Evolutionary conservation across 2,888 invertebrate genomes (phyloP), one percentile per base, ranked within the genome.

Genomic region (Mechanitis messenoides): DNA sequence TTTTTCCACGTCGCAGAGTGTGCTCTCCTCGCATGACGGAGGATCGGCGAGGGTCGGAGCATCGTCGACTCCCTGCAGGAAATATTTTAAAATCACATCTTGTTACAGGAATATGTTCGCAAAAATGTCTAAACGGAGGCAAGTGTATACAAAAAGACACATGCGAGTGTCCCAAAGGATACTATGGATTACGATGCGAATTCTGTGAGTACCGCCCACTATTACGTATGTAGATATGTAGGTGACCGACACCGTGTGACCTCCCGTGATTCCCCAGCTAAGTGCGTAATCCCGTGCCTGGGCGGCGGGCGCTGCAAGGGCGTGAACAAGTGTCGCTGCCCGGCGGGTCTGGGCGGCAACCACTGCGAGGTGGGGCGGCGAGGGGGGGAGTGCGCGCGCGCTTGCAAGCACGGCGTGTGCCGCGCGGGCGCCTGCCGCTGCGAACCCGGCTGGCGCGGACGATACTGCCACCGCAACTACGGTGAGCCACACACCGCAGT

Each of bases 101-200:
- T 78, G 66, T 85, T 85, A 3, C 85, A 97, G 97, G 97, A 69
- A 97, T 97, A 77, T 98, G 98, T 83, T 92, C 94, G 20, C 94
- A 97, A 74, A 97, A 96, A 81, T 98, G 98, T 84, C 87, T 95
- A 67, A 98, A 98, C 80, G 97, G 97, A 31, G 98, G 98, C 3
- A 97, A 97, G 83, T 98, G 98, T 80, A 93, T 97, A 72, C 97
- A 97, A 80, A 97, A 97, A 83, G 97, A 98, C 81, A 96, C 95
- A 35, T 98, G 98, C 77, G 95, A 95, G 73, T 98, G 98, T 84
- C 93, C 95, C 0, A 96, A 95, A 80, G 98, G 98, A 53, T 98
- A 95, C 81, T 97, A 95, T 78, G 98, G 98, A 63, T 89, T 94
- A 56, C 93, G 94, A 62, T 98, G 97, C 84, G 96, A 97, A 92